Percentiles rank a stretch among this genome's conserved stretches.
Evolutionary conservation across 2,113 vertebrate species (phyloP).

Genomic region (Sporophila hypoxantha): DNA sequence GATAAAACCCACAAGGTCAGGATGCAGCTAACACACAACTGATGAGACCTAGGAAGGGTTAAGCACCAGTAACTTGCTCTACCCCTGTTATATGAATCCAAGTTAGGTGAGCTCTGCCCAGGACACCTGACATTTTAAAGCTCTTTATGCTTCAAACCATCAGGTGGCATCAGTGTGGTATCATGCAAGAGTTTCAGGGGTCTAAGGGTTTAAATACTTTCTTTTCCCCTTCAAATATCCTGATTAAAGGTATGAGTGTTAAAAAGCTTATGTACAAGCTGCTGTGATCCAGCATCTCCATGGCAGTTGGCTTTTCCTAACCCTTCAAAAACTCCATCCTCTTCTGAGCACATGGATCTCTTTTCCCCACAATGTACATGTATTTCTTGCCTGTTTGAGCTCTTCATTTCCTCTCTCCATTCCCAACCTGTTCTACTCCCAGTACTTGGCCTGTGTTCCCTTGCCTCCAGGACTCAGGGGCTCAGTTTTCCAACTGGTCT

Average conservation of each 20-base stretch:
- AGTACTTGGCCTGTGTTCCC: neutral
- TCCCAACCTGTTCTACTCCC: neutral
- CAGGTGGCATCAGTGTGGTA: neutral
- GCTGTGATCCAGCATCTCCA: accelerated
- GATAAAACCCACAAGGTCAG: neutral
- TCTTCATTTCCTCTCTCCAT: neutral
- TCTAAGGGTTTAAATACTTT: neutral
- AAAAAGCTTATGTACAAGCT: neutral
- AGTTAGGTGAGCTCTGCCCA: neutral
- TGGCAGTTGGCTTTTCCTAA: neutral
- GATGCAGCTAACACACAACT: neutral
- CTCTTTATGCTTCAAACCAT: neutral
- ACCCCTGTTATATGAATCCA: accelerated
- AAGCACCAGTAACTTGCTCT: neutral
- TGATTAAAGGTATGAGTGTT: neutral
- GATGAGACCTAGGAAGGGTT: neutral
- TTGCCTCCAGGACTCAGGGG: neutral
- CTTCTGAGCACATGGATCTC: neutral
- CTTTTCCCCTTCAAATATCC: neutral
- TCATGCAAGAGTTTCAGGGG: accelerated
- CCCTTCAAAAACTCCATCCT: neutral
- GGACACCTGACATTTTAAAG: neutral
- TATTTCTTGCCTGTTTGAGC: neutral
- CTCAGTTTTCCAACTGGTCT: neutral
- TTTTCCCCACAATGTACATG: neutral